Evolutionary conservation across 2,888 invertebrate genomes (phyloP), one percentile per base, ranked within the genome.

Genomic region (Cantharis lateralis): DNA sequence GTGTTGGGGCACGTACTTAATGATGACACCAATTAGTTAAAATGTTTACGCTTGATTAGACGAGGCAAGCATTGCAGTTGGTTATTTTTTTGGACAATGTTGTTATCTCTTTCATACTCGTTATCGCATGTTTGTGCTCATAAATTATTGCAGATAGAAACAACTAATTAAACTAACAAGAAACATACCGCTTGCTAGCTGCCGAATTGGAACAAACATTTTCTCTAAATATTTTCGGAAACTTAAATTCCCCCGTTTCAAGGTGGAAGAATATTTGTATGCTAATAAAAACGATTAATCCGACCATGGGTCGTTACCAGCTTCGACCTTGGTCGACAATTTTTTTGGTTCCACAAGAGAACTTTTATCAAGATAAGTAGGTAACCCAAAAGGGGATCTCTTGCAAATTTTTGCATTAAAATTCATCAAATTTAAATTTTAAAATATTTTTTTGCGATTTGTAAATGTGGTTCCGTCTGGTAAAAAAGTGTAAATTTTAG

Each of bases 1-100:
- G 64, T 13, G 64, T 66, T 66, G 24, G 64, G 64, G 64, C 20
- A 66, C 24, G 13, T 16, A 66, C 24, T 66, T 68, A 68, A 68
- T 13, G 62, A 11, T 76, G 72, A 76, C 69, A 72, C 68, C 72
- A 76, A 76, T 76, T 76, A 69, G 72, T 71, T 62, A 72, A 72
- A 74, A 71, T 68, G 61, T 76, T 28, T 13, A 71, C 18, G 62
- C n/a, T 61, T 48, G 72, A 76, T 72, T 76, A 69, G 28, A 71
- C 16, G 18, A 20, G 61, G 48, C 24, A 20, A 72, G 16, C 26
- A 62, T 32, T 72, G 70, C 66, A 71, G 66, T 62, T 64, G 28
- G 26, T 18, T 69, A 62, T 48, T 72, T 66, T 61, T 72, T 32
- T 72, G n/a, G 61, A 48, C 48, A 24, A 24, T 20, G 48, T 66